Percentiles rank a stretch among this genome's conserved stretches.
These are phyloP conservation scores for Zaprionus gabonicus DNA, from an alignment of 1,140 invertebrate genomes.

Conservation along the genomic window DNA sequence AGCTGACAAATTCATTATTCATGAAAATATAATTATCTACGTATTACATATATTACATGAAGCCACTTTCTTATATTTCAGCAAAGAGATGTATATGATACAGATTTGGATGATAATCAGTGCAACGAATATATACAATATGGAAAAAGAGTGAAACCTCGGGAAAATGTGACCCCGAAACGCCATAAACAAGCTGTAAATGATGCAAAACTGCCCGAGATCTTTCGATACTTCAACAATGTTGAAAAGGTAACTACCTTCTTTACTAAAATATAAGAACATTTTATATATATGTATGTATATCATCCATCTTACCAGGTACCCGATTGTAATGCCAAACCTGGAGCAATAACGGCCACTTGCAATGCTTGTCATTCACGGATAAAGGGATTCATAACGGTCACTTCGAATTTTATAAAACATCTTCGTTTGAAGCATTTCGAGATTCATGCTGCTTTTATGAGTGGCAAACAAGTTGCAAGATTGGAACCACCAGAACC, in stretches of 20 bases:
- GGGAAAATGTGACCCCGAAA: not conserved
- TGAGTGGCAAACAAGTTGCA: slow-evolving; percentile 27
- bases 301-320: not conserved
- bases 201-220: slow-evolving; percentile 32
- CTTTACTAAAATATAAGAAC: too few relatives aligned
- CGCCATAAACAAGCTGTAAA: slow-evolving; percentile 1
- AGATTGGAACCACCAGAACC: not conserved
- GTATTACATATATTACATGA: too few relatives aligned
- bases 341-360: slow-evolving; percentile 30
- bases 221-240: slow-evolving; percentile 39
- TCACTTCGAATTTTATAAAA: slow-evolving; percentile 51
- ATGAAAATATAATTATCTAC: too few relatives aligned
- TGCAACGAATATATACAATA: not conserved
- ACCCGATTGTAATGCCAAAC: slow-evolving; percentile 13
- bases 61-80: too few relatives aligned
- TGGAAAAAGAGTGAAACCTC: not conserved
- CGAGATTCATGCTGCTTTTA: slow-evolving; percentile 34
- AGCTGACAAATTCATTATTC: too few relatives aligned
- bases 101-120: slow-evolving; percentile 2
- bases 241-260: slow-evolving; percentile 28
- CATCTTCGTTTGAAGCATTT: slow-evolving; percentile 36
- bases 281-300: too few relatives aligned
- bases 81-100: not conserved
- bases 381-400: slow-evolving; percentile 31
- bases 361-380: slow-evolving; percentile 42